Evolutionary conservation across 2,113 vertebrate species (phyloP).

Genomic region (Gymnobelideus leadbeateri): DNA sequence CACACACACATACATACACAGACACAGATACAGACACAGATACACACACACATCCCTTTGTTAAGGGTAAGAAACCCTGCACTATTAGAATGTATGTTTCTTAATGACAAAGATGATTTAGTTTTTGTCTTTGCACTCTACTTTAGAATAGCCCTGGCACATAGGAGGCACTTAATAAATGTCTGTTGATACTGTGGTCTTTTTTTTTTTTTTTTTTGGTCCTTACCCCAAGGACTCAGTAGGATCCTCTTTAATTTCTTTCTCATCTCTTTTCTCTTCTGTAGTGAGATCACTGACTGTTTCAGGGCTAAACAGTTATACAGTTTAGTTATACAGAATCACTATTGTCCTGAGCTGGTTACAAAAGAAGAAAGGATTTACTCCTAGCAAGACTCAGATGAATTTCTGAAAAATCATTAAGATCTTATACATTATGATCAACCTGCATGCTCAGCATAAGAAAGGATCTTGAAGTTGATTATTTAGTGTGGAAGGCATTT

Average conservation of each 20-base stretch:
- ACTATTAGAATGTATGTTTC: background rate
- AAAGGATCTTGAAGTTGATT: background rate
- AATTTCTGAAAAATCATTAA: background rate
- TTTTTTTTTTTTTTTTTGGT: too few species aligned
- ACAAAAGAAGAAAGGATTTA: background rate
- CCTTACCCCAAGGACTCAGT: background rate
- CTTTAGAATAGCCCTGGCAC: background rate
- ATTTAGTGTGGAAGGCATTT: background rate
- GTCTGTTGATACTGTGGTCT: background rate
- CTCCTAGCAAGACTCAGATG: background rate
- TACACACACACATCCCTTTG: background rate
- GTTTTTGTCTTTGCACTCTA: background rate
- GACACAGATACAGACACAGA: background rate
- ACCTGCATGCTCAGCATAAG: background rate
- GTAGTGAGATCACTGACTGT: background rate
- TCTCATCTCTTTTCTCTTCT: constrained; percentile 15
- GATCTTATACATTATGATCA: background rate
- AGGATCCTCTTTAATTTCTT: background rate
- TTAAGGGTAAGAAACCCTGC: background rate
- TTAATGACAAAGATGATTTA: background rate
- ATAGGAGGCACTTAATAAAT: background rate
- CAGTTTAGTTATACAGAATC: background rate
- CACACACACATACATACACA: background rate
- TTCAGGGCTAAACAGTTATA: background rate
- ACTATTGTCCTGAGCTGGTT: background rate